phyloP scores from a whole-genome alignment of 2,888 invertebrate genomes.

The Malthinus seriepunctatus region DNA sequence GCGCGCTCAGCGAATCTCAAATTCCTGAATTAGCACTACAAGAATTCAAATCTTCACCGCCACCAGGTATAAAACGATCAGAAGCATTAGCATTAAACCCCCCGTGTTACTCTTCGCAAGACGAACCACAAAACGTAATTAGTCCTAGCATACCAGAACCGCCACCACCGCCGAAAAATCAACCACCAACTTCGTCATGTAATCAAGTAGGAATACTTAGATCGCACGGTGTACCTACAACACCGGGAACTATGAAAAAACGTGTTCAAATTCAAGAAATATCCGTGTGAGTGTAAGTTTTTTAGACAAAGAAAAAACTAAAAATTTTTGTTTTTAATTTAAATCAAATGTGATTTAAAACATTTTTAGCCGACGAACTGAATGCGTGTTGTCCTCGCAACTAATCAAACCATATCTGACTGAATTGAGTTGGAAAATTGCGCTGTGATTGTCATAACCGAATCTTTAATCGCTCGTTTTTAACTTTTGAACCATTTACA shows the following conservation, averaged over 20 bases:
- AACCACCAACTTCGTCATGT: slow-evolving; percentile 41
- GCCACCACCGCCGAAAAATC: slow-evolving; percentile 63
- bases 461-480: slow-evolving; percentile 8
- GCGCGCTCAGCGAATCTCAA: slow-evolving; percentile 62
- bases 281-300: slow-evolving; percentile 69
- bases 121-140: slow-evolving; percentile 35
- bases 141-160: slow-evolving; percentile 63
- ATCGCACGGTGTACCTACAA: slow-evolving; percentile 64
- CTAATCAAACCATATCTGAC: slow-evolving; percentile 36
- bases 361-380: slow-evolving; percentile 12
- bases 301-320: slow-evolving; percentile 1
- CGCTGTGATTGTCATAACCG: slow-evolving; percentile 42
- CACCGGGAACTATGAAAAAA: slow-evolving; percentile 81
- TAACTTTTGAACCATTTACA: slow-evolving; percentile 10
- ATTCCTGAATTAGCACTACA: slow-evolving; percentile 67
- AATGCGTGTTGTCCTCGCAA: slow-evolving; percentile 27
- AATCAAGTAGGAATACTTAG: slow-evolving; percentile 65
- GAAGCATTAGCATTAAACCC: slow-evolving; percentile 45
- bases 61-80: slow-evolving; percentile 59
- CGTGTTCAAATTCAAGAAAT: slow-evolving; percentile 92
- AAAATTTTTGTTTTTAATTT: slow-evolving; percentile 21
- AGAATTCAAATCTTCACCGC: slow-evolving; percentile 64
- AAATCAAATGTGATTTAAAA: slow-evolving; percentile 16
- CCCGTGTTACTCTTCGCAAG: slow-evolving; percentile 45
- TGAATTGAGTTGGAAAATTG: slow-evolving; percentile 37